Evolutionary conservation across 2,113 vertebrate species (phyloP), one percentile per base, ranked within the genome.

Genomic region (Leptobrachium leishanense): DNA sequence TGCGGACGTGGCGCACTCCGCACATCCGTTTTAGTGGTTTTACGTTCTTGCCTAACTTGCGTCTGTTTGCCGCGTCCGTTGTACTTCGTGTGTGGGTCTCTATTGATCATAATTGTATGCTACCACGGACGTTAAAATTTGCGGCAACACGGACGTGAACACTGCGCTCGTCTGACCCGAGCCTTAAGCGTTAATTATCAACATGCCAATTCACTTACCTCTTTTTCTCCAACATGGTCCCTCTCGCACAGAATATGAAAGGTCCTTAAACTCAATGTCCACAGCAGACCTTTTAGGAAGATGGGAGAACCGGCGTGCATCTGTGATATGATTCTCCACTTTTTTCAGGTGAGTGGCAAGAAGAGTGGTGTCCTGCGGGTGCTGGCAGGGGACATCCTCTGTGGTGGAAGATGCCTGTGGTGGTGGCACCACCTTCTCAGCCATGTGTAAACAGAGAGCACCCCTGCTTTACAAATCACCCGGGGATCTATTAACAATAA

Each of bases 251-350:
- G 95, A 98, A 87, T 98, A 96, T 68, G 97, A 98, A 81, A 99
- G 86, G 88, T 98, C 97, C 1, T 92, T 90, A 85, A 99, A 99
- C 86, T 98, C 96, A 42, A 99, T 90, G 88, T 99, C 96, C 86
- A 99, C 95, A 0, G 97, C 89, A 0, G 97, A 97, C 84, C 98
- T 96, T 12, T 95, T 96, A 2, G 98, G 98, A 42, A 99, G 94
- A 84, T 99, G 98, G 54, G 95, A 96, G 85, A 99, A 99, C 77
- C 97, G 92, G 88, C 98, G 96, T 1, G 97, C 98, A 71, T 99
- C 98, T 0, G 97, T 99, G 86, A 99, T 99, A 85, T 98, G 96
- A 88, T 99, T 99, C 89, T 99, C 98, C 87, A 99, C 98, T 85
- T 99, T 99, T 92, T 98, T 99, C 88, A 99, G 87, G 89, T 98